Evolutionary conservation across 64 coral and sea anemone species (phyloP).

Genomic region (Astreopora myriophthalma): DNA sequence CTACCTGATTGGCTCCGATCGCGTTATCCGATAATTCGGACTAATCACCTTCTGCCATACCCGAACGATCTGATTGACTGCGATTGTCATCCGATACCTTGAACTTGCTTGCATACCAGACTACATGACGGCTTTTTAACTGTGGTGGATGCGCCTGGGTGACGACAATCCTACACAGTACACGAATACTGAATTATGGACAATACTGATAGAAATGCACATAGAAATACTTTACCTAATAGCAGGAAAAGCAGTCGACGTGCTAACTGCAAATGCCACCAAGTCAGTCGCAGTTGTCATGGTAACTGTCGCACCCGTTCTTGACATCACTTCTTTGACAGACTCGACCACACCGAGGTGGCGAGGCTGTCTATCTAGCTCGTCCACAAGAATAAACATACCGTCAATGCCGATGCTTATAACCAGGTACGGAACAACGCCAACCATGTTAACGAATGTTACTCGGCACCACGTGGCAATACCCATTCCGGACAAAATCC

Average conservation of each 20-base stretch:
- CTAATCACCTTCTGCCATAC: no score
- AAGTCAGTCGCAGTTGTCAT: constrained; percentile 84
- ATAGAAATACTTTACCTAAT: neutral
- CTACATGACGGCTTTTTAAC: no score
- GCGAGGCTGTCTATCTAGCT: constrained; percentile 65
- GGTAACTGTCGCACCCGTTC: constrained; percentile 71
- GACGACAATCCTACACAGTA: no score
- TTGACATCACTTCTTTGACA: constrained; percentile 70
- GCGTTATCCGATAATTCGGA: no score
- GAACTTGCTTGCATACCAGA: no score
- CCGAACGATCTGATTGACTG: no score
- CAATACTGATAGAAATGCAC: neutral
- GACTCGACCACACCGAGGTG: constrained; percentile 25
- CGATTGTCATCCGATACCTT: no score
- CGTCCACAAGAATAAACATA: constrained; percentile 85
- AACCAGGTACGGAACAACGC: constrained; percentile 61
- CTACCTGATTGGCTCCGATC: no score
- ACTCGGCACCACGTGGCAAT: constrained; percentile 38
- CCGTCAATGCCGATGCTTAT: constrained; percentile 79
- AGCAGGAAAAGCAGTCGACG: constrained; percentile 64
- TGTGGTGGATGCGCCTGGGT: no score
- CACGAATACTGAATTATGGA: neutral
- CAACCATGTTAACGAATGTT: constrained; percentile 71
- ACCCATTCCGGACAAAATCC: constrained; percentile 74
- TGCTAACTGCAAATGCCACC: constrained; percentile 77